Base-by-base conservation (phyloP, 2,888 invertebrate genomes). In the Epiblema foenella region DNA sequence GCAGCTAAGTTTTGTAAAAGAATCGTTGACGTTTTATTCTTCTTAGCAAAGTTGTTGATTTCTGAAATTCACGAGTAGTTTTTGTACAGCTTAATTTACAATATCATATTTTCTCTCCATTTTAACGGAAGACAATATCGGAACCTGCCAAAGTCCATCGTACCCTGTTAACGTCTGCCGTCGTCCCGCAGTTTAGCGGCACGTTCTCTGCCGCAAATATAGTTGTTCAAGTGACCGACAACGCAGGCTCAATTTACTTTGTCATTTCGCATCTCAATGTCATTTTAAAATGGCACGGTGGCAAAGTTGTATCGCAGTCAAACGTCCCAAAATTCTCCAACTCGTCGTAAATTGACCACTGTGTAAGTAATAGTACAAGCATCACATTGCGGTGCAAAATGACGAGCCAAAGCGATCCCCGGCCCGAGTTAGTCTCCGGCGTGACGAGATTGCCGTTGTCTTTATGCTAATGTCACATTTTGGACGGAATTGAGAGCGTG, bases 381-480 rank as follows among this genome's bases (percentile, higher is more conserved):
- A 8, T 7, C n/a, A 46, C n/a, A 46, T 46, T 46, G 8, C 9
- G 7, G 33, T 1, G 33, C 33, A 33, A 46, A 46, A n/a, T 46
- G 46, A n/a, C n/a, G 46, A 46, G 7, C 5, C 46, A 46, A 46
- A 46, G 15, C n/a, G n/a, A n/a, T 46, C 46, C n/a, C 46, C 46
- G n/a, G n/a, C 5, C 8, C 46, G 46, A n/a, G n/a, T 46, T 46
- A n/a, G 46, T 46, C 46, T n/a, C 46, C 8, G 5, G n/a, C 46
- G 46, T 46, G 46, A 46, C 46, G 46, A n/a, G 46, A 46, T 46
- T 46, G 46, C 46, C 46, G 46, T 8, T n/a, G 8, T 46, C n/a
- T 46, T 46, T n/a, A 46, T 46, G 46, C 46, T 46, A 46, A 46
- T 46, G 46, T n/a, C 46, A 46, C n/a, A 46, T 46, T 46, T 46